phyloP scores from a whole-genome alignment of 30 jellyfish, hydroid and myxozoan genomes.

The Aurelia aurita complex sp. Pacific region DNA sequence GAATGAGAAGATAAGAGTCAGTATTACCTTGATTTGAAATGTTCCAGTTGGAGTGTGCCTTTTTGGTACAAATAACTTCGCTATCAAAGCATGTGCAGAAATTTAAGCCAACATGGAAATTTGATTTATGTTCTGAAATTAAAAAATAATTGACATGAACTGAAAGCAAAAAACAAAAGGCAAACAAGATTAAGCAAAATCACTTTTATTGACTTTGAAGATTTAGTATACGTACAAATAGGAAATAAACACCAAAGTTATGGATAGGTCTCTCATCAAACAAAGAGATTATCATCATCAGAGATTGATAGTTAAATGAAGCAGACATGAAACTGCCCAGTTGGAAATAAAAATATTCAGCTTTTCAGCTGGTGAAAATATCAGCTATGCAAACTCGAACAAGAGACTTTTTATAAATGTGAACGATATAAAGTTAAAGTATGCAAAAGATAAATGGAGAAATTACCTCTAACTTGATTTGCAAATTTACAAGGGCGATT shows the following conservation, averaged over 20 bases:
- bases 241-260: too few species aligned
- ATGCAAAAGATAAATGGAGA: not conserved
- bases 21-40: not conserved
- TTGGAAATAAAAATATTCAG: too few species aligned
- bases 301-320: too few species aligned
- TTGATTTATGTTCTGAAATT: constrained; percentile 36
- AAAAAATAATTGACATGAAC: not conserved
- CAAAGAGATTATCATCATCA: too few species aligned
- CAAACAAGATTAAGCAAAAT: not conserved
- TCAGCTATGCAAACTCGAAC: too few species aligned
- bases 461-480: constrained; percentile 10
- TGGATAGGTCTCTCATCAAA: too few species aligned
- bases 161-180: not conserved
- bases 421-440: not conserved
- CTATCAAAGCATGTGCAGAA: constrained; percentile 82
- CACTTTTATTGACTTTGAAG: not conserved
- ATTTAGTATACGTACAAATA: too few species aligned
- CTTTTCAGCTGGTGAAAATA: too few species aligned
- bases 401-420: too few species aligned
- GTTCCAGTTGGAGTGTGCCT: too few species aligned
- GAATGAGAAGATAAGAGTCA: not conserved
- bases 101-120: constrained; percentile 33
- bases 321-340: too few species aligned
- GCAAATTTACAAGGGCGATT: constrained; percentile 17
- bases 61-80: constrained; percentile 67